These are phyloP conservation scores for Crypturellus tataupa DNA, from an alignment of 2,797 vertebrate genomes.

Conservation along the genomic window DNA sequence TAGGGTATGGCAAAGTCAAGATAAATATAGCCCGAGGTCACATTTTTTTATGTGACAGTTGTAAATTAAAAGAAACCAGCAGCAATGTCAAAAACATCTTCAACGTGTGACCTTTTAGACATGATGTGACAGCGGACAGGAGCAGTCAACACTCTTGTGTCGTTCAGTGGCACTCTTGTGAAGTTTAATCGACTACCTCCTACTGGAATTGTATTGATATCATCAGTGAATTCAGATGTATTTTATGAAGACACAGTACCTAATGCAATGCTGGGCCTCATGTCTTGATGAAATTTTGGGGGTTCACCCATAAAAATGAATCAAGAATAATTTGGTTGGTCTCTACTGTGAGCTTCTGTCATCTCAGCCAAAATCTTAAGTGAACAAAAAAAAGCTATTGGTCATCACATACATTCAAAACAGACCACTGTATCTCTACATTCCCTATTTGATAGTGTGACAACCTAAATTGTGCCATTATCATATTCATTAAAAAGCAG, in stretches of 20 bases:
- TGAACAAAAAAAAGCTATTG: background rate
- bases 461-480: background rate
- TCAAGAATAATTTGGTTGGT: background rate
- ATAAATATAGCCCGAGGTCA: background rate
- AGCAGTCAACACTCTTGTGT: background rate
- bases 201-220: background rate
- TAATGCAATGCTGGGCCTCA: background rate
- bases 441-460: background rate
- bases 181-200: background rate
- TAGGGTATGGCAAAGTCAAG: conserved; percentile 7
- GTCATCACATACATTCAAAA: background rate
- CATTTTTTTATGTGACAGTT: background rate
- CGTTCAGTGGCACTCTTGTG: background rate
- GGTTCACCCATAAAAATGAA: background rate
- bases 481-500: background rate
- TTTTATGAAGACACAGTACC: fast-evolving
- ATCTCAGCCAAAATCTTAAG: background rate
- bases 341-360: background rate
- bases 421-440: background rate
- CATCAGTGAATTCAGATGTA: background rate
- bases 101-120: background rate
- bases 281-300: background rate
- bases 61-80: background rate
- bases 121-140: background rate
- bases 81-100: conserved; percentile 2